Conservation (phyloP, 2,797 vertebrate genomes). For the Halcyon chelicuti region DNA sequence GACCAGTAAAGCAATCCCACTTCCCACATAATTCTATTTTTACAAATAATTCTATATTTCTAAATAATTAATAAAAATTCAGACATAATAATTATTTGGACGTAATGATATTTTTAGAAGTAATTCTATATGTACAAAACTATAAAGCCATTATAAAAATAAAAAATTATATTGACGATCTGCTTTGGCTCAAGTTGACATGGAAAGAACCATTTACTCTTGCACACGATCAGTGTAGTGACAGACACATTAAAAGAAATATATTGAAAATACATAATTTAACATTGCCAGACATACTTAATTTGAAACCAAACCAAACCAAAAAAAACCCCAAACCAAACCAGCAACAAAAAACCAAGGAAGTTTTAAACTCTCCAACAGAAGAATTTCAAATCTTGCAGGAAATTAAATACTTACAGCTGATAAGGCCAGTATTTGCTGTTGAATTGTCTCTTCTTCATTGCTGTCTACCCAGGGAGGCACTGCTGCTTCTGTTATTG, state of each 20-base stretch:
- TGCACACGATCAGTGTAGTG: neutral
- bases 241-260: neutral
- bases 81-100: too few species aligned
- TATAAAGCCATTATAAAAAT: neutral
- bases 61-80: too few species aligned
- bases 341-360: too few species aligned
- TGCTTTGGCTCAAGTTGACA: neutral
- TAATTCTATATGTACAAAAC: neutral
- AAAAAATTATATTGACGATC: neutral
- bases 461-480: conserved; percentile 96
- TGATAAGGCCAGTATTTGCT: conserved; percentile 94
- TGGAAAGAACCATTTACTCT: neutral
- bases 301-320: neutral
- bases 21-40: neutral
- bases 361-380: neutral
- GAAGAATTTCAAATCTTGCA: neutral
- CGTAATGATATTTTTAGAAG: too few species aligned
- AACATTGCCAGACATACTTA: neutral
- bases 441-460: conserved; percentile 96
- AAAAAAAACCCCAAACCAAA: too few species aligned
- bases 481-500: conserved; percentile 86
- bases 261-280: neutral
- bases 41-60: too few species aligned
- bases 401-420: conserved; percentile 84
- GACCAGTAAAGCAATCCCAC: neutral